Conservation (phyloP, 1,140 invertebrate genomes). For the Drosophila equinoxialis region DNA sequence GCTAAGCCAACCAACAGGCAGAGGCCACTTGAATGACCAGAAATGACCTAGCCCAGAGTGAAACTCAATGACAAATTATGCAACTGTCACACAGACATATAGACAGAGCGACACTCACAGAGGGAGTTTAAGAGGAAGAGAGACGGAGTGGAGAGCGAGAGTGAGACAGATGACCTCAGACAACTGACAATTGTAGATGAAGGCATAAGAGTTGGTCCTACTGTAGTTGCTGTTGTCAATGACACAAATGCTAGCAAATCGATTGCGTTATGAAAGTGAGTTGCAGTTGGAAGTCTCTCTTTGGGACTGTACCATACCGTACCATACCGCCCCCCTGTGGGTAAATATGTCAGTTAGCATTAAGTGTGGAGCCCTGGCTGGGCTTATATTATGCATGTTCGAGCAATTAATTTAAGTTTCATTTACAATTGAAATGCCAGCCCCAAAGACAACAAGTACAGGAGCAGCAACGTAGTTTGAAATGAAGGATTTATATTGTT, state of each 20-base stretch:
- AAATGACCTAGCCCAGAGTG: slow-evolving; percentile 34
- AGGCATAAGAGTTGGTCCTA: slow-evolving; percentile 13
- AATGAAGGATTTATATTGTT: slow-evolving; percentile 76
- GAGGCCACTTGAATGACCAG: slow-evolving; percentile 31
- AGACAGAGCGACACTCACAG: slow-evolving; percentile 21
- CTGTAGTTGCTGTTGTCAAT: slow-evolving; percentile 24
- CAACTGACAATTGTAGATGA: slow-evolving; percentile 61
- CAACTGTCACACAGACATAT: slow-evolving; percentile 37
- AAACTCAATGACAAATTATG: slow-evolving; percentile 64
- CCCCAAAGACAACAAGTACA: slow-evolving; percentile 20
- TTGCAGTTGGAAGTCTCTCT: slow-evolving; percentile 15
- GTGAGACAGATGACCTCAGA: slow-evolving; percentile 9
- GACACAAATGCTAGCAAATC: slow-evolving; percentile 61
- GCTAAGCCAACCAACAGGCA: slow-evolving; percentile 60
- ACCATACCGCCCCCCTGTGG: slow-evolving; percentile 45
- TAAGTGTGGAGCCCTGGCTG: slow-evolving; percentile 59
- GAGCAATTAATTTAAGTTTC: slow-evolving; percentile 80
- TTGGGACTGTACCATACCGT: no score
- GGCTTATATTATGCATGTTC: slow-evolving; percentile 76
- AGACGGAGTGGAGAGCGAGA: slow-evolving; percentile 20
- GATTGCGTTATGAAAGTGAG: slow-evolving; percentile 63
- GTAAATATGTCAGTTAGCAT: slow-evolving; percentile 77
- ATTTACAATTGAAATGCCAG: slow-evolving; percentile 73
- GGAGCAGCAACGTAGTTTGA: slow-evolving; percentile 27
- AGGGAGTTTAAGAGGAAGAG: slow-evolving; percentile 25